Conservation (phyloP, 1,140 invertebrate species). For the Drosophila arizonae region DNA sequence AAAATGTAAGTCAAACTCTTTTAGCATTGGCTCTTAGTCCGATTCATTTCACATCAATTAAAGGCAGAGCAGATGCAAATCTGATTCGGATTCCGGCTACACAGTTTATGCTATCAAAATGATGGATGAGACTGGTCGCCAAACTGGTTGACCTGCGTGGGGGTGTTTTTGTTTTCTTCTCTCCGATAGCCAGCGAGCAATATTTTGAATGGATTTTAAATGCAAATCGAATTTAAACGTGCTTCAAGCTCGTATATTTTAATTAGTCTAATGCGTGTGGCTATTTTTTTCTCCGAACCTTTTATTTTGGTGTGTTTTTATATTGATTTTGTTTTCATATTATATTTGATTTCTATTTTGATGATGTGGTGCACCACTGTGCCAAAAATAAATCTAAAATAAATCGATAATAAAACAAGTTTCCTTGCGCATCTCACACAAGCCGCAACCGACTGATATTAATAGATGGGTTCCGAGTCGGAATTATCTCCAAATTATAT, state of each 20-base stretch:
- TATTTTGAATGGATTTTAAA: slow-evolving; percentile 68
- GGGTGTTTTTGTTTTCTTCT: slow-evolving; percentile 39
- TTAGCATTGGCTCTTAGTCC: slow-evolving; percentile 26
- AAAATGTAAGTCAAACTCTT: slow-evolving; percentile 58
- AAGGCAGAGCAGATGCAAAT: slow-evolving; percentile 30
- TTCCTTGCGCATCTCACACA: slow-evolving; percentile 18
- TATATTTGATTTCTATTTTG: slow-evolving; percentile 69
- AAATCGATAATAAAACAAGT: slow-evolving; percentile 21
- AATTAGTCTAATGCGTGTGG: slow-evolving; percentile 68
- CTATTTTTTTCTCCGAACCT: slow-evolving; percentile 42
- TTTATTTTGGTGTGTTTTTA: background rate
- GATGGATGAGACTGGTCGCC: slow-evolving; percentile 64
- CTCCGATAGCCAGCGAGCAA: slow-evolving; percentile 43
- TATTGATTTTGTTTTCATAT: slow-evolving; percentile 14
- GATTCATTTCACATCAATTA: slow-evolving; percentile 64
- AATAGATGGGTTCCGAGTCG: slow-evolving; percentile 57
- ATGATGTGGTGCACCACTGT: slow-evolving; percentile 50
- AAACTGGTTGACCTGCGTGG: slow-evolving; percentile 67
- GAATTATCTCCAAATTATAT: slow-evolving; percentile 52
- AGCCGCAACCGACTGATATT: slow-evolving; percentile 46
- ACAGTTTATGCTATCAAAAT: slow-evolving; percentile 70
- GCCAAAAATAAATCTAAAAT: slow-evolving; percentile 2
- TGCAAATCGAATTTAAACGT: slow-evolving; percentile 69
- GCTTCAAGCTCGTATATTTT: slow-evolving; percentile 58
- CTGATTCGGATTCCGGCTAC: slow-evolving; percentile 34